phyloP scores from a whole-genome alignment of 1,140 invertebrate genomes.

The Anastrepha ludens region DNA sequence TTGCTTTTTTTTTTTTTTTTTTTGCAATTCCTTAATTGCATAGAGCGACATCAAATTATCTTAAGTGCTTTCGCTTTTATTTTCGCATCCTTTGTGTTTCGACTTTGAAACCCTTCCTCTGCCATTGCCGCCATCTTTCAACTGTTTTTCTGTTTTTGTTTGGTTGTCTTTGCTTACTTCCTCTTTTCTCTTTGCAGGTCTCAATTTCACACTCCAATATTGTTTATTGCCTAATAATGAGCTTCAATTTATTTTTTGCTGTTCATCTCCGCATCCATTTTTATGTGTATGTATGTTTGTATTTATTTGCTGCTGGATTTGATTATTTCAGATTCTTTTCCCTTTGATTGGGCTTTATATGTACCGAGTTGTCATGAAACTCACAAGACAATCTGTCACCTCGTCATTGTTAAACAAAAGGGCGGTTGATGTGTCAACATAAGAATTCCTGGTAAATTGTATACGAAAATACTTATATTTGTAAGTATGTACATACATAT shows the following conservation, averaged over 20 bases:
- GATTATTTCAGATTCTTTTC: background rate
- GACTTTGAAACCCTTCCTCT: background rate
- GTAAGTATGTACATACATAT: background rate
- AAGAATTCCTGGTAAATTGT: background rate
- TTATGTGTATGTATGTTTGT: no score
- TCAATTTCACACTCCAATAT: background rate
- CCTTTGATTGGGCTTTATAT: background rate
- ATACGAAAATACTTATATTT: background rate
- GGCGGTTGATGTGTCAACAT: background rate
- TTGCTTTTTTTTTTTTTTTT: background rate
- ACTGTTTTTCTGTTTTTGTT: no score
- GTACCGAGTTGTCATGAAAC: background rate
- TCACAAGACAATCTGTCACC: conserved; percentile 16
- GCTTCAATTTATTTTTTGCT: conserved; percentile 20
- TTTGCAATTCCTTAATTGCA: conserved; percentile 15
- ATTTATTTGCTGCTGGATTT: background rate
- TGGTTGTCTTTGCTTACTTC: background rate
- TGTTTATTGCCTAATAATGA: conserved; percentile 31
- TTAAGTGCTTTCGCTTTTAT: background rate
- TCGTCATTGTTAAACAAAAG: background rate
- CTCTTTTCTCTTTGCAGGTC: background rate
- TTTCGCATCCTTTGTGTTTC: background rate
- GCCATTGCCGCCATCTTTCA: background rate
- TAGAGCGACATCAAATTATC: conserved; percentile 19
- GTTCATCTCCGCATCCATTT: background rate